Conservation (phyloP, 2,113 vertebrate species). For the Stegostoma tigrinum region DNA sequence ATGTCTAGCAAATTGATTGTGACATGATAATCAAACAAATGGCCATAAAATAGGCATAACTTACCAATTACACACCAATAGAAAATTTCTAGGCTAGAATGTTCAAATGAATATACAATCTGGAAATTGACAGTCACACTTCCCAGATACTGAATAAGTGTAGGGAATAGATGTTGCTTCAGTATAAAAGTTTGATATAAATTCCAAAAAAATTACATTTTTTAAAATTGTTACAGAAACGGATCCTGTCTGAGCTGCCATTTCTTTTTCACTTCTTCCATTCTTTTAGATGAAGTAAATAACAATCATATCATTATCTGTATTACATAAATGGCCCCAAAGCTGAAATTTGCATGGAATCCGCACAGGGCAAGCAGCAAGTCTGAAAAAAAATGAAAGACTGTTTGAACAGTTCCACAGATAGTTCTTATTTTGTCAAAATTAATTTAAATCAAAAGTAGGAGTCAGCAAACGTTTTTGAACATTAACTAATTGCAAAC, state of each 20-base stretch:
- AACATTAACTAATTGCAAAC: neutral
- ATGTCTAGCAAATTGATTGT: neutral
- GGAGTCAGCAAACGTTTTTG: neutral
- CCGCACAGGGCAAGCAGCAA: neutral
- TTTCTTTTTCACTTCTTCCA: neutral
- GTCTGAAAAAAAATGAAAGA: neutral
- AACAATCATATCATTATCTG: neutral
- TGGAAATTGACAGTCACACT: neutral
- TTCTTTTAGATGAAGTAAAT: neutral
- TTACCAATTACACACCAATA: neutral
- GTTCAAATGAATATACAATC: neutral
- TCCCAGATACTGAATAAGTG: neutral
- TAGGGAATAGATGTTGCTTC: neutral
- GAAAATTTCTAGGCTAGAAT: neutral
- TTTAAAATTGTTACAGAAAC: neutral
- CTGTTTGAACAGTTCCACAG: neutral
- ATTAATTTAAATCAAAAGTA: neutral
- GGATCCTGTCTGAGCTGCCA: neutral
- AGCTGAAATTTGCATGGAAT: neutral
- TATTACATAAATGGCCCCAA: neutral
- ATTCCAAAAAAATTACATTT: neutral
- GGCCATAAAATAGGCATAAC: neutral
- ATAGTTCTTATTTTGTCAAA: neutral
- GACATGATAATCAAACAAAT: neutral
- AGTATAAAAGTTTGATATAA: neutral